Evolutionary conservation across 2,797 vertebrate species (phyloP).

Genomic region (Helarctos malayanus): DNA sequence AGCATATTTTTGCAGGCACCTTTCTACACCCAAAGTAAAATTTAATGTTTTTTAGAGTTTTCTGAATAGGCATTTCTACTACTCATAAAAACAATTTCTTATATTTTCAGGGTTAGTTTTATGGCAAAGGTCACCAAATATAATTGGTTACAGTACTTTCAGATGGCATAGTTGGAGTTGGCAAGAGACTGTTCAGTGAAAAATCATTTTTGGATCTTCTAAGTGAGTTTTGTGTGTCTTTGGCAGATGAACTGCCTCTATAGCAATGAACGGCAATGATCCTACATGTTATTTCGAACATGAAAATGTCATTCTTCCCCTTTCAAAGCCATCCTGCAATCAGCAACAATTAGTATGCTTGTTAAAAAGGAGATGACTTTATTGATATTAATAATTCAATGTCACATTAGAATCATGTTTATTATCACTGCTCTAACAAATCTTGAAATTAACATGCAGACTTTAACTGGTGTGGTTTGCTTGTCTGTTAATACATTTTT

Average conservation of each 20-base stretch:
- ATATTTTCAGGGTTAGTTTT: constrained; percentile 11
- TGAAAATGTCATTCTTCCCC: constrained; percentile 50
- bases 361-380: neutral
- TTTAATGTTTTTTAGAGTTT: neutral
- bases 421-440: neutral
- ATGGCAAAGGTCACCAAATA: constrained; percentile 53
- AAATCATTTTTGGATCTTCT: constrained; percentile 71
- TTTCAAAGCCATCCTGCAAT: constrained; percentile 64
- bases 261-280: constrained; percentile 70
- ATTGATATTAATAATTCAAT: constrained; percentile 51
- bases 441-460: neutral
- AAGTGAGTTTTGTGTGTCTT: constrained; percentile 25
- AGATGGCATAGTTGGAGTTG: neutral
- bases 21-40: constrained; percentile 46
- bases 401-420: constrained; percentile 14
- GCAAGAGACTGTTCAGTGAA: constrained; percentile 59
- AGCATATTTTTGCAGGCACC: neutral
- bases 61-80: constrained; percentile 20
- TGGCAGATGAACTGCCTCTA: constrained; percentile 71
- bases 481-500: neutral
- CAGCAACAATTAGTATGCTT: constrained; percentile 38
- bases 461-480: neutral
- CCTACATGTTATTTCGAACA: constrained; percentile 32
- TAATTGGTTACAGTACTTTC: constrained; percentile 68
- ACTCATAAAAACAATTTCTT: constrained; percentile 11